Evolutionary conservation across 1,140 invertebrate genomes (phyloP), one percentile per base, ranked within the genome.

Genomic region (Asbolus verrucosus): DNA sequence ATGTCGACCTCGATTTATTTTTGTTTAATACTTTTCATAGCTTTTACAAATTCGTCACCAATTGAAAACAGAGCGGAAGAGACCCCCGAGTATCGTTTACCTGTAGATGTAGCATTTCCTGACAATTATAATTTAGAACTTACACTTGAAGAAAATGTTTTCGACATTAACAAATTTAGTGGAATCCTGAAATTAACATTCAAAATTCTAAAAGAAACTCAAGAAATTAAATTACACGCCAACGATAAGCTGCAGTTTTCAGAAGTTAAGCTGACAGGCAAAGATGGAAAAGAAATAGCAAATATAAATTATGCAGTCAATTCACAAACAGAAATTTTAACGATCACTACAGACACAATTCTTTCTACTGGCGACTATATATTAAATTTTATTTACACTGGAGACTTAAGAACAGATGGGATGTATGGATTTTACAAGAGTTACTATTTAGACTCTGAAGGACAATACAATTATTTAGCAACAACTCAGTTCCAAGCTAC

Each of bases 361-460:
- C 39, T 63, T 21, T 2, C 30, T 2, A n/a, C 1, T 1, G 9
- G 8, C 2, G 21, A 30, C 6, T 63, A 63, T 24, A 2, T 0
- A 19, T 21, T 65, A 9, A 5, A 8, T 6, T 19, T 65, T 14
- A 27, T 1, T 13, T 65, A 41, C 21, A 27, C 24, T n/a, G 62
- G 9, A 24, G 5, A 6, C 6, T 8, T 65, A 16, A 43, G 38
- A 54, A 33, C 24, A 59, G 75, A 83, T 8, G 87, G 86, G 66
- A 84, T 89, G 81, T 82, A 83, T 31, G 93, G 93, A 36, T 94
- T 95, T 79, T 95, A 95, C 76, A 87, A 87, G 61, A 93, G 91
- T 77, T 89, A 82, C 19, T 95, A 94, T 73, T 80, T 81, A 1
- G 80, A 87, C 33, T 66, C 39, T 18, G 43, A 79, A 4, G 81